Percentiles rank a stretch among this genome's conserved stretches.
These are phyloP conservation scores for Adoxophyes honmai DNA, from an alignment of 1,140 invertebrate species.

Conservation along the genomic window DNA sequence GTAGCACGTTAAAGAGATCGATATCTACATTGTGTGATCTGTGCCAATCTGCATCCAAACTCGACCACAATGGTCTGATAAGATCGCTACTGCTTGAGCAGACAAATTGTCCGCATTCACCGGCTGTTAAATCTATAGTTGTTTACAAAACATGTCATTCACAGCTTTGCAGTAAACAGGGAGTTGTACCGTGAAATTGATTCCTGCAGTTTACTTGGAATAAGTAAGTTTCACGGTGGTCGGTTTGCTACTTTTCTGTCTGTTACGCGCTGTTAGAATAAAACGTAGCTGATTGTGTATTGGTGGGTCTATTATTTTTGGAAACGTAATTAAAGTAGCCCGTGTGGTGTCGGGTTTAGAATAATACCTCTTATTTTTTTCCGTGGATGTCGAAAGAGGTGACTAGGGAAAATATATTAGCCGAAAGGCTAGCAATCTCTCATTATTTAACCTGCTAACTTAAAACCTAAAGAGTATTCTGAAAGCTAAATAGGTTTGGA, in stretches of 20 bases:
- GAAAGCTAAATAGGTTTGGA: no score
- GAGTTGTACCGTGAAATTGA: conserved; percentile 61
- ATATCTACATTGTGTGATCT: neutral
- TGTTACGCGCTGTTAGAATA: no score
- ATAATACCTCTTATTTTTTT: no score
- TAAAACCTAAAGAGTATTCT: no score
- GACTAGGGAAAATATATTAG: no score
- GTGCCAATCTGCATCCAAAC: conserved; percentile 8
- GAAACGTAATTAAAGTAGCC: no score
- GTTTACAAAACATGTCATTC: conserved; percentile 72
- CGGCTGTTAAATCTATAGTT: conserved; percentile 41
- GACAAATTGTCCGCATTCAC: conserved; percentile 61
- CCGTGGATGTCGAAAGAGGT: no score
- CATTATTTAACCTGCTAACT: no score
- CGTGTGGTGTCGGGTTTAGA: no score
- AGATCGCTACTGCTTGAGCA: conserved; percentile 56
- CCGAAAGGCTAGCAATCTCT: no score
- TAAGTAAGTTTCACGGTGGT: conserved; percentile 2
- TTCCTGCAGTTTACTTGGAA: conserved; percentile 27
- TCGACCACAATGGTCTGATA: conserved; percentile 54
- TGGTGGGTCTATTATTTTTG: no score
- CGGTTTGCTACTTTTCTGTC: neutral
- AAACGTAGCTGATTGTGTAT: no score
- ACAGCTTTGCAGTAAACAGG: conserved; percentile 41
- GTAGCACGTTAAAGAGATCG: conserved; percentile 3